Evolutionary conservation across 1,140 invertebrate genomes (phyloP).

Genomic region (Orchestia grillus): DNA sequence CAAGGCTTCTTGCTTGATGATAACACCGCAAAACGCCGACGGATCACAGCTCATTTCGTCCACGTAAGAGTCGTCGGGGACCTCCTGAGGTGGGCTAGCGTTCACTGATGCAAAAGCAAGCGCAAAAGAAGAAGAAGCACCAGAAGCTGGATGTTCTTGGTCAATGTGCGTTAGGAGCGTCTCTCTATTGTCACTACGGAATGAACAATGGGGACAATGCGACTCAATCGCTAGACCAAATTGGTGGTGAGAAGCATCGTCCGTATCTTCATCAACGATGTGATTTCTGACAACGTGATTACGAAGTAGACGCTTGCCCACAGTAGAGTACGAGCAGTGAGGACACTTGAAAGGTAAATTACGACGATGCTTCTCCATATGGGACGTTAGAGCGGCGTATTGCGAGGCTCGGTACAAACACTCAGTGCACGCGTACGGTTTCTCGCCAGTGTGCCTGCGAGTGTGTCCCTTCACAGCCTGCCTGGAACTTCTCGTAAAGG

Average conservation of each 20-base stretch:
- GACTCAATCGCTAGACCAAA: conserved; percentile 27
- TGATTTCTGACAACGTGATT: conserved; percentile 17
- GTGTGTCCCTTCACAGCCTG: conserved; percentile 24
- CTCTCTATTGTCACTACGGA: conserved; percentile 18
- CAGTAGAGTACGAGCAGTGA: conserved; percentile 15
- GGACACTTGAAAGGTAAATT: conserved; percentile 39
- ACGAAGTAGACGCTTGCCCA: background rate
- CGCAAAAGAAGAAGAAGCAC: background rate
- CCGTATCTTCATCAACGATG: background rate
- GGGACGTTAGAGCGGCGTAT: background rate
- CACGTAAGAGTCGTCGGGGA: background rate
- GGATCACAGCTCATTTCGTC: background rate
- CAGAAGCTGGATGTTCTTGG: conserved; percentile 4
- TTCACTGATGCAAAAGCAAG: background rate
- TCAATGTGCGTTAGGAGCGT: conserved; percentile 21
- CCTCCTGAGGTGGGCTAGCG: background rate
- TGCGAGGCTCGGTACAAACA: conserved; percentile 49
- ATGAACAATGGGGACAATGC: conserved; percentile 30
- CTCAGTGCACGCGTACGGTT: conserved; percentile 48
- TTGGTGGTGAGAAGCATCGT: background rate
- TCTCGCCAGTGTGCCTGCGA: conserved; percentile 88
- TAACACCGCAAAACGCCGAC: conserved; percentile 5
- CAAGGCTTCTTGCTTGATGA: conserved; percentile 12
- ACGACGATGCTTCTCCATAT: conserved; percentile 9
- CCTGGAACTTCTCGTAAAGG: conserved; percentile 7